These are phyloP conservation scores for Troilus luridus DNA, from an alignment of 2,888 invertebrate species.

Conservation along the genomic window DNA sequence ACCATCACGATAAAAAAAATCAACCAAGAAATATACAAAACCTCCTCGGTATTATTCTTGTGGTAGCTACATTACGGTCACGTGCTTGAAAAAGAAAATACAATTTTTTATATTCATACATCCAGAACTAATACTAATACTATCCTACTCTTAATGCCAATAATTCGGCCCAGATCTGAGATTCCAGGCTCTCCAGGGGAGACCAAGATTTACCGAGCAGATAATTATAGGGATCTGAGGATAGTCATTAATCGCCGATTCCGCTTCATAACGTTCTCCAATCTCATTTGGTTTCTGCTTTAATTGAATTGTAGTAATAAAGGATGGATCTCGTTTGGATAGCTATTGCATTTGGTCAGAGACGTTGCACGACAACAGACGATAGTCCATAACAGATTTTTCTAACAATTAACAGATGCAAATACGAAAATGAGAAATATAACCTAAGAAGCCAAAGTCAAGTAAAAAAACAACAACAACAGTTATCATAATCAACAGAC, in stretches of 20 bases:
- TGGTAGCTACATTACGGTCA: background rate
- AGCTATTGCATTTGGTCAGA: background rate
- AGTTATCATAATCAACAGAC: background rate
- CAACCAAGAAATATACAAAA: conserved; percentile 5
- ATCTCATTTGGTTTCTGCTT: background rate
- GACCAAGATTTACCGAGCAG: background rate
- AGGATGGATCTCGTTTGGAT: background rate
- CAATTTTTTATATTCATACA: no score
- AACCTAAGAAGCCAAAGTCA: background rate
- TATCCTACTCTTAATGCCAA: background rate
- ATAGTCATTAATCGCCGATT: conserved; percentile 22
- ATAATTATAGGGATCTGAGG: background rate
- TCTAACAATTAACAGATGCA: background rate
- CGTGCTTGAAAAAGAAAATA: background rate
- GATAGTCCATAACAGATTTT: background rate
- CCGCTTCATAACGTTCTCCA: background rate
- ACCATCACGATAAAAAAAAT: background rate
- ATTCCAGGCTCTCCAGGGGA: background rate
- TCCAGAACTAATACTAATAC: no score
- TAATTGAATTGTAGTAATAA: background rate
- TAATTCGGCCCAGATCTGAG: background rate
- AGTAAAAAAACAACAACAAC: background rate
- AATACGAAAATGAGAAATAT: background rate
- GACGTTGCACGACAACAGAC: background rate
- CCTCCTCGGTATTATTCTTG: background rate